Conservation (phyloP, 2,113 vertebrate species). For the Sceloporus tristichus region DNA sequence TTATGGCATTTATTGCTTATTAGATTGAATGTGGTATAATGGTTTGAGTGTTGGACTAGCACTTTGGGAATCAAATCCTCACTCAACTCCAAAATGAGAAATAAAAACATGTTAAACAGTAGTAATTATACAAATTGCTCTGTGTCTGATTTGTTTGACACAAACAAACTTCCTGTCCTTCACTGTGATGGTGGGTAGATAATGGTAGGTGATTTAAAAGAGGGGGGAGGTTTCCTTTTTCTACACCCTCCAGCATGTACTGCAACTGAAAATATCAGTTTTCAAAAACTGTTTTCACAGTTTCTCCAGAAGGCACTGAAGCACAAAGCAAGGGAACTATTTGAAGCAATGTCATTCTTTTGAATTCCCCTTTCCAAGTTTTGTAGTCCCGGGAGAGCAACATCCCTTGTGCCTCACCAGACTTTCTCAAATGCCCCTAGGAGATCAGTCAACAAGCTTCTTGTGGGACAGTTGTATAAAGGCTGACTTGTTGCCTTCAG, state of each 20-base stretch:
- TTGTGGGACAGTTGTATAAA: not conserved
- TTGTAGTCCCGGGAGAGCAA: not conserved
- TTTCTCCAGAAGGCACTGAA: slow-evolving; percentile 9
- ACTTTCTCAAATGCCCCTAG: not conserved
- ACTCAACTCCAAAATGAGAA: no score
- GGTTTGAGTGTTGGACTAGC: no score
- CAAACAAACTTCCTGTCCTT: no score
- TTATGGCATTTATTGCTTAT: no score
- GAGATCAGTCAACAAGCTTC: not conserved
- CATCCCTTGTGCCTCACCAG: not conserved
- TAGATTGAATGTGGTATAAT: no score
- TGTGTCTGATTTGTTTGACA: no score
- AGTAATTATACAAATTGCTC: no score
- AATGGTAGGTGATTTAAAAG: not conserved
- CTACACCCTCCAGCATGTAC: not conserved
- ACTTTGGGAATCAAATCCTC: no score
- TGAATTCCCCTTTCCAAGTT: not conserved
- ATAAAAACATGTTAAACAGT: no score
- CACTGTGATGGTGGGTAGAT: no score
- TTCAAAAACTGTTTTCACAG: slow-evolving; percentile 3
- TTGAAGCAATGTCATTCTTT: slow-evolving; percentile 2
- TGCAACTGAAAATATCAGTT: not conserved
- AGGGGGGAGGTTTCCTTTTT: not conserved
- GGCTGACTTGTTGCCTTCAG: no score
- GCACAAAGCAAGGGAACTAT: not conserved